phyloP scores from a whole-genome alignment of 2,797 vertebrate species.

The Sternarchorhynchus goeldii region DNA sequence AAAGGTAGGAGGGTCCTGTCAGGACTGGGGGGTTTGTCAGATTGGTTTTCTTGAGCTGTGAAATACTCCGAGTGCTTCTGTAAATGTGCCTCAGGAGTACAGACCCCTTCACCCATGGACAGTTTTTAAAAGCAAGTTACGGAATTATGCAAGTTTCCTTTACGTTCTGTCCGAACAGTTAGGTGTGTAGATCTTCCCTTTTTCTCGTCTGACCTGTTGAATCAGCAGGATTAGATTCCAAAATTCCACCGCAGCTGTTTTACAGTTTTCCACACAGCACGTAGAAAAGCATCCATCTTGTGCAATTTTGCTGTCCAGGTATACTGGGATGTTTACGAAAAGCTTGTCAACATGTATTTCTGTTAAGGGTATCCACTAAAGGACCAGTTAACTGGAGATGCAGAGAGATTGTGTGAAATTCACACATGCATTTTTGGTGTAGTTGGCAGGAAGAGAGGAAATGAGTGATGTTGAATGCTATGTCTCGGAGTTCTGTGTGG shows the following conservation, averaged over 20 bases:
- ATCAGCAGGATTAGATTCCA: constrained; percentile 28
- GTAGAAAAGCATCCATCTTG: constrained; percentile 43
- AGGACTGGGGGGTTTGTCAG: constrained; percentile 16
- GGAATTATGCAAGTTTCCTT: not conserved
- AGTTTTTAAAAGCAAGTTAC: constrained; percentile 23
- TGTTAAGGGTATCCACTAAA: constrained; percentile 13
- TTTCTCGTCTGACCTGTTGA: constrained; percentile 15
- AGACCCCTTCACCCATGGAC: not conserved
- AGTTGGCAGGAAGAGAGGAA: constrained; percentile 40
- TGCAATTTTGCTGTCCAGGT: constrained; percentile 41
- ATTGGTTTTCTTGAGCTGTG: constrained; percentile 32
- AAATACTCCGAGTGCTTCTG: constrained; percentile 31
- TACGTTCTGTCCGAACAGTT: constrained; percentile 19
- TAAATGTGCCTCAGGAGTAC: constrained; percentile 9
- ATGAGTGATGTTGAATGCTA: constrained; percentile 40
- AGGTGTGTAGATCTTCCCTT: constrained; percentile 9
- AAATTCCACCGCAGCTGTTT: constrained; percentile 41
- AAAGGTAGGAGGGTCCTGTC: constrained; percentile 17
- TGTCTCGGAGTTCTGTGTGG: constrained; percentile 30
- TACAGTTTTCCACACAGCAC: constrained; percentile 45
- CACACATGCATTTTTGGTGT: constrained; percentile 29
- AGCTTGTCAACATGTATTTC: constrained; percentile 25
- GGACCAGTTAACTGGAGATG: constrained; percentile 2
- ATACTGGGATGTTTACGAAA: constrained; percentile 12
- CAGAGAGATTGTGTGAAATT: constrained; percentile 18